These are phyloP conservation scores for Mormyrus proboscirostris DNA, from an alignment of 2,797 vertebrate species.

Conservation along the genomic window DNA sequence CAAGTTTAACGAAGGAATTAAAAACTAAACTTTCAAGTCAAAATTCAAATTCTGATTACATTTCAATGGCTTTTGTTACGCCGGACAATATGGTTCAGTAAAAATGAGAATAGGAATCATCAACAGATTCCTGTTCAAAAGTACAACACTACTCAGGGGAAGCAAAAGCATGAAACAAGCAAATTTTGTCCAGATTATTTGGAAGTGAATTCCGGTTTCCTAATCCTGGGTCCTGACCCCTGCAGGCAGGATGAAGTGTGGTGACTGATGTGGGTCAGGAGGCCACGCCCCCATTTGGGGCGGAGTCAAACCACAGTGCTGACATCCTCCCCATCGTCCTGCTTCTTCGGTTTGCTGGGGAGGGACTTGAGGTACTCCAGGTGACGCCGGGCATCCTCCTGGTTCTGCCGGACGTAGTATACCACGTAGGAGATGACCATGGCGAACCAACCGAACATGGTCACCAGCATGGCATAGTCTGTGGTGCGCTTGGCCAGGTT, in stretches of 20 bases:
- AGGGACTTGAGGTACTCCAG: slow-evolving; percentile 99
- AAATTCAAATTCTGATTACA: not conserved
- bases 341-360: slow-evolving; percentile 96
- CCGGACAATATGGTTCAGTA: not conserved
- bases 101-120: not conserved
- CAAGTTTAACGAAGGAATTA: not conserved
- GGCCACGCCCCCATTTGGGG: not conserved
- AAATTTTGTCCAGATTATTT: not conserved
- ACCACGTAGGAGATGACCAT: slow-evolving; percentile 99
- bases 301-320: slow-evolving; percentile 87
- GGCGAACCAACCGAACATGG: slow-evolving; percentile 99
- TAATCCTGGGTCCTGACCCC: not conserved
- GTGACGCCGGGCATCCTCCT: slow-evolving; percentile 92
- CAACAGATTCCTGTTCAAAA: not conserved
- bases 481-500: slow-evolving; percentile 94
- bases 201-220: not conserved
- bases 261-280: not conserved
- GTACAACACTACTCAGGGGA: not conserved
- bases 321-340: slow-evolving; percentile 88
- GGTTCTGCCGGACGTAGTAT: slow-evolving; percentile 96
- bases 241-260: not conserved
- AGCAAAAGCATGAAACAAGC: not conserved
- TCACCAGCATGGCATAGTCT: slow-evolving; percentile 97
- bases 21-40: not conserved
- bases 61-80: not conserved